Conservation (phyloP, 2,888 invertebrate genomes). For the Eupithecia subfuscata region DNA sequence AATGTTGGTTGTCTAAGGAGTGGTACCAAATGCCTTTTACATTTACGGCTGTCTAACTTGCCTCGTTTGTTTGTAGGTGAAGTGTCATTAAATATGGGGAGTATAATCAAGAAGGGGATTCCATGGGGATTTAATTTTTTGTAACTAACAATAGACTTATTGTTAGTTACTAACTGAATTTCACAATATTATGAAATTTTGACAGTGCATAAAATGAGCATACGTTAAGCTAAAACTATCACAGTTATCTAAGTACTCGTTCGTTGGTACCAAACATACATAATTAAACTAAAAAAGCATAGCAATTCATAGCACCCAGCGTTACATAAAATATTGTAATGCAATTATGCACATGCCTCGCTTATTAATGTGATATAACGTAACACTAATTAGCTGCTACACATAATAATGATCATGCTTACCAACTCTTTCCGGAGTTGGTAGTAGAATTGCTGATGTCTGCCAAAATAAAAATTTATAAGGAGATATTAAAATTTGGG, state of each 20-base stretch:
- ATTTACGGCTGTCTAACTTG: not conserved
- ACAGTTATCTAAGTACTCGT: not conserved
- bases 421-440: conserved; percentile 1
- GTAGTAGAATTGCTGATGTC: not conserved
- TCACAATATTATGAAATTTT: no score
- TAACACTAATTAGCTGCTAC: conserved; percentile 23
- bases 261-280: conserved; percentile 1
- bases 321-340: conserved; percentile 28
- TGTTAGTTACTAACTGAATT: no score
- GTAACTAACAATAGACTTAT: no score
- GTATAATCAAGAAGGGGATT: no score
- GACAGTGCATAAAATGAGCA: not conserved
- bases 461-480: not conserved
- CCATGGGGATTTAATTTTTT: no score
- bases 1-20: not conserved
- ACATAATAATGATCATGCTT: conserved; percentile 21
- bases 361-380: conserved; percentile 23
- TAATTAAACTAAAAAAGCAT: conserved; percentile 12
- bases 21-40: not conserved
- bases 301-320: not conserved
- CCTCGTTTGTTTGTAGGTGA: not conserved
- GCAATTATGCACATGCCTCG: conserved; percentile 28
- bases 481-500: not conserved
- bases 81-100: not conserved
- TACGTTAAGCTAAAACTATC: not conserved